Percentiles rank a stretch among this genome's conserved stretches.
Conservation (phyloP, 2,888 invertebrate genomes). For the Heliconius ethilla region DNA sequence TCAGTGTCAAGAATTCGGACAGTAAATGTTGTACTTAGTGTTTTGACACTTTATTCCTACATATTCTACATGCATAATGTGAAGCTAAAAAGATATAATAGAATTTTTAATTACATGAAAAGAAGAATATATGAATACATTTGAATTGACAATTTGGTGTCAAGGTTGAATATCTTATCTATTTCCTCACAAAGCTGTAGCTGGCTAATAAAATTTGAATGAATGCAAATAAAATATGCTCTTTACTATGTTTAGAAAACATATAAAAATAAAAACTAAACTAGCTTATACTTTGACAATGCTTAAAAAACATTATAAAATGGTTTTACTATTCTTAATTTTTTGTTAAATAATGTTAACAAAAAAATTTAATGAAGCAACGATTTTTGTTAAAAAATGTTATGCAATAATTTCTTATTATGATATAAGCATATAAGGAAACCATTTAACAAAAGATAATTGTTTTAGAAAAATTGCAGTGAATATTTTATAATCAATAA, state of each 20-base stretch:
- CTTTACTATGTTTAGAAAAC: background rate
- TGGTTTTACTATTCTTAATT: too few species aligned
- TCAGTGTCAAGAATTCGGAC: background rate
- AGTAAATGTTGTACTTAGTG: background rate
- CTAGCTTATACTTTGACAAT: too few species aligned
- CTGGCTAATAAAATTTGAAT: background rate
- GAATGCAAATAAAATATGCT: background rate
- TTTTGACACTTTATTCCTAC: background rate
- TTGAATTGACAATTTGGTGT: conserved; percentile 31
- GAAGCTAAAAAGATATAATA: background rate
- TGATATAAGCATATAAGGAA: too few species aligned
- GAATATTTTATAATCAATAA: too few species aligned
- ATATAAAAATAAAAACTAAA: background rate
- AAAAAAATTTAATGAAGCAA: too few species aligned
- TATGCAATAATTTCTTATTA: too few species aligned
- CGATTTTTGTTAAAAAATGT: too few species aligned
- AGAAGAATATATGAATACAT: conserved; percentile 29
- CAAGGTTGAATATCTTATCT: conserved; percentile 51
- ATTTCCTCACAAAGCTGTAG: conserved; percentile 25
- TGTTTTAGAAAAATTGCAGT: too few species aligned
- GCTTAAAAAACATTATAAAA: too few species aligned
- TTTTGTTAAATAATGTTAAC: too few species aligned
- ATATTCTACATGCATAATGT: background rate
- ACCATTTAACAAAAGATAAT: too few species aligned
- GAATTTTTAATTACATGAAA: background rate